Conservation (phyloP, 1,140 invertebrate genomes). For the Ganaspis sp. region DNA sequence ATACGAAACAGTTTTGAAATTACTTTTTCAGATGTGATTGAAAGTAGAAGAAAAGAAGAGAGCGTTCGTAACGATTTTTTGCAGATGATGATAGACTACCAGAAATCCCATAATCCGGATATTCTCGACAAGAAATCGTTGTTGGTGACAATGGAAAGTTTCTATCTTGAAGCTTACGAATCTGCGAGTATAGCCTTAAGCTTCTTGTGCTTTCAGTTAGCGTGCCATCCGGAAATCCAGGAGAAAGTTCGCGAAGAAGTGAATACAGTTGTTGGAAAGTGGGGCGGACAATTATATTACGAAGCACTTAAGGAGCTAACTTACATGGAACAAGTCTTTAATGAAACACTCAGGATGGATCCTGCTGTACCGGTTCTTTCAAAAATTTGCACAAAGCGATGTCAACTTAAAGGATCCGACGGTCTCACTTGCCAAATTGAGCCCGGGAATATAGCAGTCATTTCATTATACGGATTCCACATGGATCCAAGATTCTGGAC, state of each 20-base stretch:
- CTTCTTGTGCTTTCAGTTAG: conserved; percentile 38
- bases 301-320: conserved; percentile 52
- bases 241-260: conserved; percentile 51
- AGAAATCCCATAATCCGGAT: conserved; percentile 38
- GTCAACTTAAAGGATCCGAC: conserved; percentile 53
- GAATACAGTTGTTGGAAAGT: conserved; percentile 24
- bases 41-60: conserved; percentile 5
- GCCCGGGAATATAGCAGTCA: conserved; percentile 55
- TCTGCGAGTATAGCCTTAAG: conserved; percentile 40
- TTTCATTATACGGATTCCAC: conserved; percentile 75
- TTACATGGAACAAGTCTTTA: conserved; percentile 57
- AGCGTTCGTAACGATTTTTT: conserved; percentile 37
- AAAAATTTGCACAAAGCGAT: conserved; percentile 50
- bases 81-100: conserved; percentile 45
- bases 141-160: conserved; percentile 35
- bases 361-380: conserved; percentile 21
- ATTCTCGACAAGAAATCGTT: conserved; percentile 18
- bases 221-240: conserved; percentile 42
- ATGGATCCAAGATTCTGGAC: conserved; percentile 73
- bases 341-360: conserved; percentile 51
- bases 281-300: conserved; percentile 48
- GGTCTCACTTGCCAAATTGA: conserved; percentile 47
- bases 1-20: no score
- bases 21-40: background rate
- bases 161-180: conserved; percentile 56